Base-by-base conservation (phyloP, 2,113 vertebrate species). In the Ageneiosus marmoratus region DNA sequence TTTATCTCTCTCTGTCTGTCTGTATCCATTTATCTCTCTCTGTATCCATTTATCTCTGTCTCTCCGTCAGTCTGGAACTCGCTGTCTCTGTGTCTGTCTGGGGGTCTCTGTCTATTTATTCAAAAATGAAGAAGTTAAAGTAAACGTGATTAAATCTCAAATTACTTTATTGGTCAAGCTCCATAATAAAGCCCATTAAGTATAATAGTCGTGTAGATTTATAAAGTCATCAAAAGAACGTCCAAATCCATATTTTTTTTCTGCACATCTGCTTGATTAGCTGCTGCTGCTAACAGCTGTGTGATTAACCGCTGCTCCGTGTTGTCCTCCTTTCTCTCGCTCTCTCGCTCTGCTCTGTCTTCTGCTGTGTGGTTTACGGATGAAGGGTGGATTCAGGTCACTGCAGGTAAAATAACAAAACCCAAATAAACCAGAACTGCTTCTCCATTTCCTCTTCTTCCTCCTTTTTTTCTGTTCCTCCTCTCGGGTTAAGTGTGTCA, bases 371-470 rank as follows among this genome's bases (percentile, higher is more conserved):
- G 95, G 95, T 86, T 76, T 76, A 90, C 92, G 91, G 93, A 95
- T 97, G 94, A 96, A 99, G 97, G 97, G 96, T 96, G 97, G 97
- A 98, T 98, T 98, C 97, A 96, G 97, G 96, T 97, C 97, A 90
- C 93, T 99, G 92, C 97, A 98, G 97, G 97, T 99, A 99, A 99
- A 74, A 72, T 7, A 20, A 37, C 34, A 5, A 34, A 67, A 37
- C 37, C 13, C 0, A 22, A 69, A 41, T 97, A 98, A 99, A 34
- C 13, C 1, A 44, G n/a, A 46, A 70, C 1, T 0, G 86, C 86
- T 81, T 89, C 50, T 89, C 80, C 81, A 65, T 60, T 46, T 84
- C 8, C 44, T 34, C 60, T 62, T 72, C 53, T 55, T 29, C 79
- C 75, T 67, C 22, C 9, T 10, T 4, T 41, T 41, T 20, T 67